phyloP scores from a whole-genome alignment of 2,113 vertebrate genomes.

The Solea solea region DNA sequence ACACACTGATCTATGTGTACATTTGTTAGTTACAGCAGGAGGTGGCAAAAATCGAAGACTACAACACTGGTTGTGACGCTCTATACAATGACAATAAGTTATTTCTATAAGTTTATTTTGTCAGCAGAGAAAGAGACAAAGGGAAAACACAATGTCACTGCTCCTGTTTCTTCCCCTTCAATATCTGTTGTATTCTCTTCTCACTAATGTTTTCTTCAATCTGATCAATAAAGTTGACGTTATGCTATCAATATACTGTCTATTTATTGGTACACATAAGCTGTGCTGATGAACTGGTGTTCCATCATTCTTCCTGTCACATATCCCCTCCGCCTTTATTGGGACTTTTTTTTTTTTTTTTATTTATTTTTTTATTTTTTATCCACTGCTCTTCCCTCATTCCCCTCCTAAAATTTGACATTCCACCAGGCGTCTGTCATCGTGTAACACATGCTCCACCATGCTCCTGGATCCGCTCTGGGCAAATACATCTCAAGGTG shows the following conservation, averaged over 20 bases:
- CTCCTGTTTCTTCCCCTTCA: not conserved
- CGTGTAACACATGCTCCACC: constrained; percentile 65
- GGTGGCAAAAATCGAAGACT: constrained; percentile 14
- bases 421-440: constrained; percentile 59
- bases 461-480: constrained; percentile 65
- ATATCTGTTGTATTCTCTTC: constrained; percentile 6
- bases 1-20: constrained; percentile 18
- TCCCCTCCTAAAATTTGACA: constrained; percentile 54
- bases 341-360: constrained; percentile 21
- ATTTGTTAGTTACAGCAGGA: constrained; percentile 42
- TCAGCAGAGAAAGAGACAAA: no score
- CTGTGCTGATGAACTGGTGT: constrained; percentile 13
- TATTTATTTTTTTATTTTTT: constrained; percentile 24
- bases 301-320: constrained; percentile 40
- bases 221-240: constrained; percentile 3
- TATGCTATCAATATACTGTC: not conserved
- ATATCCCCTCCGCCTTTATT: constrained; percentile 11
- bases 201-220: constrained; percentile 14
- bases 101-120: no score
- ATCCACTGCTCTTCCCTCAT: constrained; percentile 13
- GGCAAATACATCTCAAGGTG: constrained; percentile 74
- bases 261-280: constrained; percentile 49
- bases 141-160: not conserved
- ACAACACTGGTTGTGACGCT: constrained; percentile 3
- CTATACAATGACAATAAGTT: no score